Conservation (phyloP, 2,888 invertebrate species). For the Smittia aterrima region DNA sequence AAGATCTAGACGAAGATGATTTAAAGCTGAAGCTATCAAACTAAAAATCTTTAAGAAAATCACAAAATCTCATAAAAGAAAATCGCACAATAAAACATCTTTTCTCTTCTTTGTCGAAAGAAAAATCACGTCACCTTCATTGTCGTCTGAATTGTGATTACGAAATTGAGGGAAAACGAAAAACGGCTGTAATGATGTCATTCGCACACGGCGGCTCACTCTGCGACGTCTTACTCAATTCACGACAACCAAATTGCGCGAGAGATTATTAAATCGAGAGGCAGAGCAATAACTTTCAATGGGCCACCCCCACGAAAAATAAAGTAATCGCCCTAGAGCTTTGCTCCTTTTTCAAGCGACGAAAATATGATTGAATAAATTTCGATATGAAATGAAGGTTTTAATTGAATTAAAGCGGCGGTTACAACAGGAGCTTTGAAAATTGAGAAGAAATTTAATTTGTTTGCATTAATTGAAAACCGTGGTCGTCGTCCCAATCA, state of each 20-base stretch:
- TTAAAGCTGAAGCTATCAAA: too few species aligned
- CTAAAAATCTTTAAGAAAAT: background rate
- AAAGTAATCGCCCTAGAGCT: background rate
- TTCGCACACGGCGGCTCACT: too few species aligned
- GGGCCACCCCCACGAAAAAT: background rate
- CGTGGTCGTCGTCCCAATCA: background rate
- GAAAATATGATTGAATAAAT: conserved; percentile 28
- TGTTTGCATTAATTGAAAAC: conserved; percentile 34
- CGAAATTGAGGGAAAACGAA: too few species aligned
- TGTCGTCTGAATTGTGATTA: too few species aligned
- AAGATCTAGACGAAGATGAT: background rate
- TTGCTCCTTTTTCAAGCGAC: background rate
- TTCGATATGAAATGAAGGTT: conserved; percentile 1
- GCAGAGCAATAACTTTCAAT: background rate
- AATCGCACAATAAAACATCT: too few species aligned
- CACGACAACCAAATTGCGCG: too few species aligned
- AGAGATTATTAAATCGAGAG: background rate
- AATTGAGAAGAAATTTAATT: conserved; percentile 33
- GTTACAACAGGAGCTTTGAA: background rate
- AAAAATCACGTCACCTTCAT: too few species aligned
- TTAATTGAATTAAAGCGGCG: conserved; percentile 36
- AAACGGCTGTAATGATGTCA: too few species aligned
- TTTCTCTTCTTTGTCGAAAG: too few species aligned
- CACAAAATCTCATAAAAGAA: too few species aligned
- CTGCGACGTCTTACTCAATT: too few species aligned